Evolutionary conservation across 2,113 vertebrate genomes (phyloP).

Genomic region (Ursus arctos): DNA sequence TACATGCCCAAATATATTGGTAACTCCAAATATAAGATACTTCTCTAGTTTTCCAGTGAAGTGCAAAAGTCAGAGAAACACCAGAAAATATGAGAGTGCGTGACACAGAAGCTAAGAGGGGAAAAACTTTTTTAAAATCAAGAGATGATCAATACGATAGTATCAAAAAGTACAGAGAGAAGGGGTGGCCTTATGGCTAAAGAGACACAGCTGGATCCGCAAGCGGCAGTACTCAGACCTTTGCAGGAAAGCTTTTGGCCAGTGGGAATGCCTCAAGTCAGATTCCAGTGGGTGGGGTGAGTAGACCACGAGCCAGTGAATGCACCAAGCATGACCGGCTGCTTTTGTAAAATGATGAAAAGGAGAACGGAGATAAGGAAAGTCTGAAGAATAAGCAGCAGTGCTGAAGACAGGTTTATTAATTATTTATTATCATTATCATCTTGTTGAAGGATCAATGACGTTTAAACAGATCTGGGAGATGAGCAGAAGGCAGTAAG

Average conservation of each 20-base stretch:
- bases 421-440: background rate
- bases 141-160: background rate
- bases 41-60: background rate
- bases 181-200: background rate
- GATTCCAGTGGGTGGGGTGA: background rate
- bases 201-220: background rate
- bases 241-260: background rate
- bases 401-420: background rate
- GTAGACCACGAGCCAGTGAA: background rate
- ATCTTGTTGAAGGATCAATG: background rate
- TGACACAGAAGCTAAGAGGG: background rate
- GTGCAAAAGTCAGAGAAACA: background rate
- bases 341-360: background rate
- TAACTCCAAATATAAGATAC: background rate
- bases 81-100: background rate
- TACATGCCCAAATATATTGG: background rate
- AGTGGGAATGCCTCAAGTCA: background rate
- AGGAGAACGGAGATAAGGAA: background rate
- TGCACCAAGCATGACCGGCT: background rate
- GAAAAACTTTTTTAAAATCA: background rate
- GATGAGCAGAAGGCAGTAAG: background rate
- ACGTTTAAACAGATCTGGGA: background rate
- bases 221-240: background rate
- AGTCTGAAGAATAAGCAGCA: background rate
- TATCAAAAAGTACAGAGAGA: background rate